Evolutionary conservation across 2,113 vertebrate genomes (phyloP), one percentile per base, ranked within the genome.

Genomic region (Clarias magur): DNA sequence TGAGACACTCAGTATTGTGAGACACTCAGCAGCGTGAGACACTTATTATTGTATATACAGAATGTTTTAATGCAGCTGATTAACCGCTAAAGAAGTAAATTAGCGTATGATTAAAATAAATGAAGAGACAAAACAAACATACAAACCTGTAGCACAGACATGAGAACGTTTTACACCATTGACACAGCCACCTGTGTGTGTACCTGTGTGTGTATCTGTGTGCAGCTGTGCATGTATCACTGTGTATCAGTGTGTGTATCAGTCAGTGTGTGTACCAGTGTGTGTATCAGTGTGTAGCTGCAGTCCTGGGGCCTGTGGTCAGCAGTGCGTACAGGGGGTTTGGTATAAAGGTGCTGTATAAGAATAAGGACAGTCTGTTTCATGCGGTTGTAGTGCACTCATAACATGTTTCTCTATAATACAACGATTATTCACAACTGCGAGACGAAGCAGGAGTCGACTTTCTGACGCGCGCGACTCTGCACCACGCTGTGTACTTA

Each of bases 321-420:
- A 86, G 48, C 34, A 76, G 27, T 34, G 38, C 17, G 15, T 85
- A 15, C 59, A 68, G n/a, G 27, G 27, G 60, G 7, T 21, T 57
- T 15, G 53, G 54, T 68, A n/a, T 70, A 30, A 53, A 9, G 19
- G 34, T 76, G 76, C 16, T 59, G 9, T 82, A 60, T 76, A 89
- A 86, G 59, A 88, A 63, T 72, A 80, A 90, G 12, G 9, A 34
- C 63, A 78, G 86, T 87, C 23, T 25, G 57, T 67, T 87, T 87
- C 90, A 90, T 90, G 90, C 90, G 65, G 16, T 67, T 90, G 73
- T 68, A 72, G 57, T 84, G 81, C 81, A 89, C 88, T 63, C 68
- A 80, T 88, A 65, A 91, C 79, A 89, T 53, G 81, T 59, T 62
- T 65, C n/a, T 78, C 67, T 78, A 88, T n/a, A 85, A 89, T 85